Evolutionary conservation across 2,888 invertebrate species (phyloP), one percentile per base, ranked within the genome.

Genomic region (Polydrusus pterygomalis): DNA sequence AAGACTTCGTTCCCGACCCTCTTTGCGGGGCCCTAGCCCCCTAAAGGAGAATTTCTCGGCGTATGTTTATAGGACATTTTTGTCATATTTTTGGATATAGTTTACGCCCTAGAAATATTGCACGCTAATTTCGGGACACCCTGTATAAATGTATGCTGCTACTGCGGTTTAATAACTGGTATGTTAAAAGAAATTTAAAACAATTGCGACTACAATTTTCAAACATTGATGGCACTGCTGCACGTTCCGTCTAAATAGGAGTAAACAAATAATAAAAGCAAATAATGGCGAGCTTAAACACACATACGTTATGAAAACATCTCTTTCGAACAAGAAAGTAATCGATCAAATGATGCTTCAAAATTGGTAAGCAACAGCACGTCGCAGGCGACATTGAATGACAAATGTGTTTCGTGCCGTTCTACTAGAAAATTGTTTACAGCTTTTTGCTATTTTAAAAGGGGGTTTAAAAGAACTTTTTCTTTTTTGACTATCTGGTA

Each of bases 321-420:
- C 67, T 20, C 40, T 67, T 54, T 54, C 17, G 15, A n/a, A 67
- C 54, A 13, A 54, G 40, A 54, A 34, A 68, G 60, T 18, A 67
- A 58, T 38, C 38, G 54, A 71, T 54, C 51, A 43, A 38, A 51
- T n/a, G 13, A 49, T 11, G 18, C 17, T 67, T 67, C 51, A 67
- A 74, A 74, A 62, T 74, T 74, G 68, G 58, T 74, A 74, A 74
- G 74, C 74, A 74, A 74, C 74, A 74, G 69, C 69, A 69, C 56
- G 74, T 74, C 74, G 62, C 54, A 6, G 17, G 51, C 51, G 74
- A 74, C 74, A 70, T 54, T 74, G 74, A 74, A 54, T 74, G 74
- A 74, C 74, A 74, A 74, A 74, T 74, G 69, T 58, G 74, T 74
- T 63, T 47, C 43, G 63, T 63, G 74, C 70, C 58, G 51, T 17